These are phyloP conservation scores for Caenorhabditis becei DNA, from an alignment of 2,888 invertebrate genomes.

Conservation along the genomic window DNA sequence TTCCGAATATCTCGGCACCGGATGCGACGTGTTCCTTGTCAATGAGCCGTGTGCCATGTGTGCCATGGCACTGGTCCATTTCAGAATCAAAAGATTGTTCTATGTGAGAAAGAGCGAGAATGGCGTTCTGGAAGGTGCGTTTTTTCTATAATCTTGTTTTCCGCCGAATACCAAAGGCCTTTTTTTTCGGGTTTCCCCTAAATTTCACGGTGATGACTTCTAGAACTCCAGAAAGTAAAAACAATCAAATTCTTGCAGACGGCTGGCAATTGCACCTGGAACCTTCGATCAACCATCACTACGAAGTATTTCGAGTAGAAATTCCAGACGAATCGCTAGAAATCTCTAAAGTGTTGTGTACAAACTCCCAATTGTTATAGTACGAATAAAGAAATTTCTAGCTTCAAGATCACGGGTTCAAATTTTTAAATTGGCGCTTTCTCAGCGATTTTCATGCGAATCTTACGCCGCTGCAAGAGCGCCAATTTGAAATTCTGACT, in stretches of 20 bases:
- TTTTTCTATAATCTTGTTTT: neutral
- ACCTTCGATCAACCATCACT: constrained; percentile 65
- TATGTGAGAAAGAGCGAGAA: constrained; percentile 39
- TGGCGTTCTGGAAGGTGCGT: constrained; percentile 43
- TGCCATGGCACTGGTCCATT: constrained; percentile 70
- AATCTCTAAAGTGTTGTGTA: neutral
- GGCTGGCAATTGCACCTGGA: constrained; percentile 67
- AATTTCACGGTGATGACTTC: no score
- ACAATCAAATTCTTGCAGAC: constrained; percentile 18
- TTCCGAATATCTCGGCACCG: constrained; percentile 64
- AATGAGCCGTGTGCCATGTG: constrained; percentile 70
- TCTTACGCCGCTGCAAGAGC: neutral
- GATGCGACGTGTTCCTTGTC: constrained; percentile 60
- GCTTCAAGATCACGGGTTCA: neutral
- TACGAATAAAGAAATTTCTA: neutral
- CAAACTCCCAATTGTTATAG: neutral
- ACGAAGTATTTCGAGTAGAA: constrained; percentile 61
- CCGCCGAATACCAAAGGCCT: no score
- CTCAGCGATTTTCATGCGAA: no score
- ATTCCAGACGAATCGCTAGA: neutral
- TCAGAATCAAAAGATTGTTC: constrained; percentile 62
- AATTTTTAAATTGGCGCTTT: no score
- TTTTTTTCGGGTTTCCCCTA: no score
- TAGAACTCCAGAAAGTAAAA: no score
- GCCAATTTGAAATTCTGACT: no score